Evolutionary conservation across 2,888 invertebrate species (phyloP).

Genomic region (Lepas anatifera): DNA sequence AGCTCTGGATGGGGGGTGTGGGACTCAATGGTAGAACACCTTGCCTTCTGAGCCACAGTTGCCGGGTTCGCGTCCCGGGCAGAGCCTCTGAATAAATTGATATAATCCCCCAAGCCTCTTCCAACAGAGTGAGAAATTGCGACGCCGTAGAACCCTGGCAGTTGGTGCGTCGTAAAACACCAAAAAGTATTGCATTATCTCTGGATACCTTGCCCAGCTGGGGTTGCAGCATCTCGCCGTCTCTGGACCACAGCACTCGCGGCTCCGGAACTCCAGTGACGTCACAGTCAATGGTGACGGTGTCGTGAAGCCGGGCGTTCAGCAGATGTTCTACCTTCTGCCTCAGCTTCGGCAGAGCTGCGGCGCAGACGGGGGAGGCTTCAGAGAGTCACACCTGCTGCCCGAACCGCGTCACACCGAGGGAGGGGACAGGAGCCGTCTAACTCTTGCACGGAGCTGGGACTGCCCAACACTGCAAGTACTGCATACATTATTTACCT

Average conservation of each 20-base stretch:
- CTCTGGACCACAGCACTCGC: constrained; percentile 17
- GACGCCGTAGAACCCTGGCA: too few relatives aligned
- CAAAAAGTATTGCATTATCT: too few relatives aligned
- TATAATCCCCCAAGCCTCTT: too few relatives aligned
- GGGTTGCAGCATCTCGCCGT: not conserved
- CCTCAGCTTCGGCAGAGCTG: not conserved
- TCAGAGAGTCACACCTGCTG: not conserved
- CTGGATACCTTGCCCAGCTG: not conserved
- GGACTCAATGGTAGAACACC: too few relatives aligned
- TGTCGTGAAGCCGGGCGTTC: constrained; percentile 29
- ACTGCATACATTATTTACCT: not conserved
- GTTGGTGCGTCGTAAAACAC: too few relatives aligned
- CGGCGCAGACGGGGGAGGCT: not conserved
- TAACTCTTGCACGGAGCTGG: not conserved
- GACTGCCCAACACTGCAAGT: not conserved
- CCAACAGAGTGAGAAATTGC: too few relatives aligned
- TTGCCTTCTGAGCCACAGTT: too few relatives aligned
- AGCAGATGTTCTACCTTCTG: not conserved
- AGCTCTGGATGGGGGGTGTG: too few relatives aligned
- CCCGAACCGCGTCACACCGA: not conserved
- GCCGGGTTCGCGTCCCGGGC: too few relatives aligned
- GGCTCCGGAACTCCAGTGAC: constrained; percentile 20
- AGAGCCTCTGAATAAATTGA: too few relatives aligned
- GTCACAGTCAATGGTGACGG: constrained; percentile 31
- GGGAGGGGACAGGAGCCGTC: not conserved